phyloP scores from a whole-genome alignment of 2,113 vertebrate species.

The Indicator indicator region DNA sequence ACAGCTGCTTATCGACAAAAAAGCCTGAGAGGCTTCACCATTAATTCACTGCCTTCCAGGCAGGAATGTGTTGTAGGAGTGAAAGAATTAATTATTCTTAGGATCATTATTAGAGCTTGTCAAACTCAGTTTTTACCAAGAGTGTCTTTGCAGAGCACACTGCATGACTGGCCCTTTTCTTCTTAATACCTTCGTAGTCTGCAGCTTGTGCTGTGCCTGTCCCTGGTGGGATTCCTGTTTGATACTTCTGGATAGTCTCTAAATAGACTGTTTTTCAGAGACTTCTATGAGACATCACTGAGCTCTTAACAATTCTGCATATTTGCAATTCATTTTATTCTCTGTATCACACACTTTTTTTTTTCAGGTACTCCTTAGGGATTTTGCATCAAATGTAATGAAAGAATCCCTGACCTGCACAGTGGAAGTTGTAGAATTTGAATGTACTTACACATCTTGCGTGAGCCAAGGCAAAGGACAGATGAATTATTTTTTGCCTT shows the following conservation, averaged over 20 bases:
- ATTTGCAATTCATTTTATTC: slow-evolving; percentile 61
- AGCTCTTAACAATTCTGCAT: slow-evolving; percentile 2
- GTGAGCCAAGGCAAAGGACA: slow-evolving; percentile 28
- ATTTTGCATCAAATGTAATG: slow-evolving; percentile 37
- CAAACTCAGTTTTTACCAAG: slow-evolving; percentile 26
- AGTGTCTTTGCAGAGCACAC: slow-evolving; percentile 11
- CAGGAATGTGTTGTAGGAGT: slow-evolving; percentile 19
- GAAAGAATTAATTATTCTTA: slow-evolving; percentile 38
- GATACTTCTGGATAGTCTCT: slow-evolving; percentile 21
- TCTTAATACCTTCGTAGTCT: not conserved
- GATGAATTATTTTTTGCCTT: slow-evolving; percentile 22
- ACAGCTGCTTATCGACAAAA: not conserved
- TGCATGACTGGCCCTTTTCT: not conserved
- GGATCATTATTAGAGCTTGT: slow-evolving; percentile 41
- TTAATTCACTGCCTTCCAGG: slow-evolving; percentile 23
- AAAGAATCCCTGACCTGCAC: slow-evolving; percentile 50
- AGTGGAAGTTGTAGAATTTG: slow-evolving; percentile 18
- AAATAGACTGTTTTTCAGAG: slow-evolving; percentile 23
- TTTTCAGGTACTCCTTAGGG: slow-evolving; percentile 40
- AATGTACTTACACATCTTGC: slow-evolving; percentile 42
- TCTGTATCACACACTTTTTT: not conserved
- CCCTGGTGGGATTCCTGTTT: not conserved
- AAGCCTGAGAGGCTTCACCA: not conserved
- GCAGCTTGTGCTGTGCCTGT: not conserved
- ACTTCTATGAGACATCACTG: not conserved